Percentiles rank a stretch among this genome's conserved stretches.
Evolutionary conservation across 1,140 invertebrate species (phyloP).

Genomic region (Aphaenogaster ashmeadi): DNA sequence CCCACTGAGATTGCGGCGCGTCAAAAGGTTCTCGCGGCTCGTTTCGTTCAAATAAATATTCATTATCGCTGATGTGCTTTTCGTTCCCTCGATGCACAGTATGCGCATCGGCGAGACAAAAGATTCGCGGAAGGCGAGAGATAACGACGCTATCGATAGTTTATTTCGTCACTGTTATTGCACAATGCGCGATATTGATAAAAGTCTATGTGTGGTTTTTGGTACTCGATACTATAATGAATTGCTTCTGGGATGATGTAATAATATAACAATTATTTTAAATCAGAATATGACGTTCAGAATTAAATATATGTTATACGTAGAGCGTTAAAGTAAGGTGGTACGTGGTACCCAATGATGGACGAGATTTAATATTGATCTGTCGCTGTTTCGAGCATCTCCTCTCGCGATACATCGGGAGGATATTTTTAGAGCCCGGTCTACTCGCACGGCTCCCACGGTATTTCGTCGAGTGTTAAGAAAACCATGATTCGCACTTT

Average conservation of each 20-base stretch:
- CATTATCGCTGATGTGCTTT: constrained; percentile 40
- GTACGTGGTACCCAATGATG: neutral
- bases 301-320: neutral
- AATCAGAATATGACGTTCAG: neutral
- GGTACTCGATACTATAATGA: neutral
- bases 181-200: neutral
- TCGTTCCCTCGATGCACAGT: constrained; percentile 9
- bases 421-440: constrained; percentile 16
- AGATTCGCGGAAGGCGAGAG: constrained; percentile 59
- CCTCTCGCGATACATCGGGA: neutral
- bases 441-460: constrained; percentile 21
- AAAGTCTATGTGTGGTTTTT: constrained; percentile 6
- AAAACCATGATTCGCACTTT: constrained; percentile 58
- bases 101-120: neutral
- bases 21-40: constrained; percentile 66
- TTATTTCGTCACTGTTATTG: neutral
- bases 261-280: neutral
- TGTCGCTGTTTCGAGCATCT: constrained; percentile 22
- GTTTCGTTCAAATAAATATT: constrained; percentile 63
- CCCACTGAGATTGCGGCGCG: constrained; percentile 65
- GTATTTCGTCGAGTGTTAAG: constrained; percentile 45
- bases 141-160: constrained; percentile 29
- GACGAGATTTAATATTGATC: neutral
- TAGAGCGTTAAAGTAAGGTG: neutral
- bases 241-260: neutral